These are phyloP conservation scores for Chaetodon trifascialis DNA, from an alignment of 2,113 vertebrate species.

Conservation along the genomic window DNA sequence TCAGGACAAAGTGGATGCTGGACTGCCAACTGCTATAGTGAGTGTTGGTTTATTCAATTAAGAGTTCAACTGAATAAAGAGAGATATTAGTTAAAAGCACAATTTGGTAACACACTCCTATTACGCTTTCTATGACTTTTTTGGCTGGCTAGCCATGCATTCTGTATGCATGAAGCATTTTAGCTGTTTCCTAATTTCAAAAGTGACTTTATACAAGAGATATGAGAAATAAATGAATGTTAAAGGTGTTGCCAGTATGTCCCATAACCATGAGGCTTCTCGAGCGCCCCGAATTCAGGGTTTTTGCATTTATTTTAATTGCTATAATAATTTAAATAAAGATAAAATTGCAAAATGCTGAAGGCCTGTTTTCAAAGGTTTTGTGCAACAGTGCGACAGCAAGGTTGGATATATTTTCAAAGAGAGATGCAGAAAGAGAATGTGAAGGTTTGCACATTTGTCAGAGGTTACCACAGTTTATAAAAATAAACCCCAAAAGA, in stretches of 20 bases:
- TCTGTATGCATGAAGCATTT: neutral
- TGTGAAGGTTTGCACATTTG: neutral
- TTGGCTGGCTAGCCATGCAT: no score
- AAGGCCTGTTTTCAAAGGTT: no score
- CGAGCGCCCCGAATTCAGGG: neutral
- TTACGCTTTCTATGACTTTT: neutral
- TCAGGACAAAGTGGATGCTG: constrained; percentile 98
- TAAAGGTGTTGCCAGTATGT: neutral
- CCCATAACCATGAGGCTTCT: neutral
- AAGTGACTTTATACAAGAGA: no score
- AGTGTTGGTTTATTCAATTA: constrained; percentile 75
- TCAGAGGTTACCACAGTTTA: neutral
- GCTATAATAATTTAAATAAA: neutral
- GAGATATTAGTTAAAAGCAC: neutral
- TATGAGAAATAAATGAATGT: neutral
- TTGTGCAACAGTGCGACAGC: neutral
- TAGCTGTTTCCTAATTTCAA: neutral
- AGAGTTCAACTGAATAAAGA: neutral
- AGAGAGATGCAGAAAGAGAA: neutral
- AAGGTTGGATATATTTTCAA: neutral
- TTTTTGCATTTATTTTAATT: neutral
- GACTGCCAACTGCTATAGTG: constrained; percentile 97
- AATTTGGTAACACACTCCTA: neutral
- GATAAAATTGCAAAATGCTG: no score
- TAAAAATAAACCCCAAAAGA: neutral